These are phyloP conservation scores for Caerostris extrusa DNA, from an alignment of 1,140 invertebrate species.

Conservation along the genomic window DNA sequence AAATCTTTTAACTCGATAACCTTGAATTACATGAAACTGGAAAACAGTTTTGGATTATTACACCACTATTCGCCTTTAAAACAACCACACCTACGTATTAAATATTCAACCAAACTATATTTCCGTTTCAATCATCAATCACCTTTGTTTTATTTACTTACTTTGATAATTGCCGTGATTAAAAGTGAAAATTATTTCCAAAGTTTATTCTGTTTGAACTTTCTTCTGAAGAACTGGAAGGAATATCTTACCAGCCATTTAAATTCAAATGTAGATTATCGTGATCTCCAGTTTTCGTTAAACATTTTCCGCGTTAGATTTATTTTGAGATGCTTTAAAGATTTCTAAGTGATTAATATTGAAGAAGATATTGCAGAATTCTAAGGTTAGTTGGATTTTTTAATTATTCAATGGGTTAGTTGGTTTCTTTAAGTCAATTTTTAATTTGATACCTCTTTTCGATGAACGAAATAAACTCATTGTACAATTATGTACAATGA, in stretches of 20 bases:
- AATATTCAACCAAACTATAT: background rate
- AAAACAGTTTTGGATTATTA: too few species aligned
- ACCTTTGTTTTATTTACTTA: background rate
- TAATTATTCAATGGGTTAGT: too few species aligned
- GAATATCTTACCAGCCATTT: background rate
- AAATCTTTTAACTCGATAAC: too few species aligned
- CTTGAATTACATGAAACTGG: too few species aligned
- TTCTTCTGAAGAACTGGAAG: background rate
- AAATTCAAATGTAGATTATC: background rate
- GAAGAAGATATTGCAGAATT: too few species aligned
- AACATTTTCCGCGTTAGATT: background rate
- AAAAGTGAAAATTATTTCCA: background rate
- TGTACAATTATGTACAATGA: too few species aligned
- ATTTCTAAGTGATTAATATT: too few species aligned
- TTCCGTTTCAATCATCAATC: background rate
- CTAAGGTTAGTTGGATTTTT: too few species aligned
- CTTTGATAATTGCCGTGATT: background rate
- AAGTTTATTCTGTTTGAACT: background rate
- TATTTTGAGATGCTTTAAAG: too few species aligned
- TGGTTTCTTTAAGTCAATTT: too few species aligned
- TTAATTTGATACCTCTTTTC: too few species aligned
- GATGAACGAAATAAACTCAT: too few species aligned
- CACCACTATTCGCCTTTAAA: background rate
- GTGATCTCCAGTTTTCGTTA: background rate
- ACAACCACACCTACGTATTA: background rate